Evolutionary conservation across 2,113 vertebrate species (phyloP), one percentile per base, ranked within the genome.

Genomic region (Climacteris rufus): DNA sequence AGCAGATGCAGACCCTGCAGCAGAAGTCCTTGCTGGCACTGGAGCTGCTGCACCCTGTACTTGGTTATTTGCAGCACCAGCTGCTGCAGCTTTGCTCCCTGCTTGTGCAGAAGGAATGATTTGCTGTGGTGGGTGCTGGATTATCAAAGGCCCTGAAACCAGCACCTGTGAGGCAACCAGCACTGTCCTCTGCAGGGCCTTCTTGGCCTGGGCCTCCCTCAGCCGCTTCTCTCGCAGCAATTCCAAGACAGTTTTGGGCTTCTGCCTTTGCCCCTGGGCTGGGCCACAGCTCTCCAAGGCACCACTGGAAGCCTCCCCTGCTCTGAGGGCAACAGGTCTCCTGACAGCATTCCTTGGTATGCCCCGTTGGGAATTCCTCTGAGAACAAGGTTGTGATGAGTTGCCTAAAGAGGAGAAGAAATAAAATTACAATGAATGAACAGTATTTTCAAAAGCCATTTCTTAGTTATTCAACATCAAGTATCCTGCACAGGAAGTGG

Each of bases 161-260:
- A 98, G 47, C 79, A 98, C 11, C n/a, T 74, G 96, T 4, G 96
- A 65, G 3, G 95, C 30, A 11, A 95, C 44, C 7, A 95, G 11
- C 2, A 65, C 5, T 1, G 94, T 45, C 28, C 60, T 66, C 78
- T 74, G 93, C 44, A 79, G 0, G 0, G 93, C 75, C 5, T 83
- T 94, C 83, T 24, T 89, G 40, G 96, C 97, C 21, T 24, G 79
- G 27, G 30, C 79, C 59, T 96, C 91, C 30, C 90, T 87, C 3
- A 95, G 93, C 14, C 97, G 89, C 74, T 98, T 97, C 78, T 98
- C 98, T 9, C 83, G 79, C 22, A 99, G 97, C 42, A 98, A 76
- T 49, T 98, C 95, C 0, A 85, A 98, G 76, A 99, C 98, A 0
- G 98, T 98, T 95, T 98, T 98, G 3, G 90, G 94, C 37, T 97